Base-by-base conservation (phyloP, 2,113 vertebrate genomes). In the Percopsis transmontana region DNA sequence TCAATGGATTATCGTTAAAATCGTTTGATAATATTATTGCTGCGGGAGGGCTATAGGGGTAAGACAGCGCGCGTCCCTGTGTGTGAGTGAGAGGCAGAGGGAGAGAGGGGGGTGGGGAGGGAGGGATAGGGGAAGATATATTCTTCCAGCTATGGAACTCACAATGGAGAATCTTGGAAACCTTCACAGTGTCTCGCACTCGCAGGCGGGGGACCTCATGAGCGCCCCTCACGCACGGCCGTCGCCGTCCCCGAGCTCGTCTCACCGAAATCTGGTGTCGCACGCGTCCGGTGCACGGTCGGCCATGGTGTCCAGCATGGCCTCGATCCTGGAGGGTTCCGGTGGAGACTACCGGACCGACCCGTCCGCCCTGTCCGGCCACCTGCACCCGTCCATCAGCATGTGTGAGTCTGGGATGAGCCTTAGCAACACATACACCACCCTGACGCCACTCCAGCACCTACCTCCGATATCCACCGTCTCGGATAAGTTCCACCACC, bases 401-500 rank as follows among this genome's bases (percentile, higher is more conserved):
- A 96, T 99, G 97, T 99, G 97, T 84, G 96, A 99, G 72, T 95
- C 81, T 45, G 94, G 93, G 24, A 95, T 96, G 94, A 94, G 94
- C 87, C 87, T 98, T 27, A 95, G 95, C 81, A 95, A 96, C 92
- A 97, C 95, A 40, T 97, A 97, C 92, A 96, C 96, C 68, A 97
- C 96, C 13, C 94, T 98, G 68, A 96, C 96, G 13, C 97, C 96
- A 1, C 93, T 99, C 66, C 97, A 98, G 92, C 97, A 97, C 90
- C 93, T 98, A 87, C 96, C 96, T 62, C 95, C 96, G 1, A 96
- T 98, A 73, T 95, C 96, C 59, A 95, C 94, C 41, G 96, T 98
- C 42, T 95, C 96, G 7, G 97, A 98, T 85, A 99, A 99, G 93
- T 99, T 98, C 82, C 96, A 97, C 87, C 96, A 94, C 72, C 93